Percentiles rank a stretch among this genome's conserved stretches.
These are phyloP conservation scores for Eolophus roseicapilla DNA, from an alignment of 2,113 vertebrate species.

Conservation along the genomic window DNA sequence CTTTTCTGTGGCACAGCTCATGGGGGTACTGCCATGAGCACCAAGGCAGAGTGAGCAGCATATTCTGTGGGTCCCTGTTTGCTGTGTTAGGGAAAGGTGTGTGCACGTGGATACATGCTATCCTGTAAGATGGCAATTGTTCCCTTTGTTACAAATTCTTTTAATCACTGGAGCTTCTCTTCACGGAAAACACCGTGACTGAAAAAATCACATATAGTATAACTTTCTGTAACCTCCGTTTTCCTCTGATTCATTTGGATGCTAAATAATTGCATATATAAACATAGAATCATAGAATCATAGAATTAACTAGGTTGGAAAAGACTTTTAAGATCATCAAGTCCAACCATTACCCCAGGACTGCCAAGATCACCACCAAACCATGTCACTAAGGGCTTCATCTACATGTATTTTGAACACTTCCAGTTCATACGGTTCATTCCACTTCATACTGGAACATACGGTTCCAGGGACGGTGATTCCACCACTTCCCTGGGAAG, in stretches of 20 bases:
- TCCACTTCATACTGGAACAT: no score
- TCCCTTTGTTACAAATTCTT: neutral
- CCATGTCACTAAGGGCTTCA: no score
- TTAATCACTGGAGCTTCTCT: neutral
- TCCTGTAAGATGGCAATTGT: neutral
- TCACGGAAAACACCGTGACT: neutral
- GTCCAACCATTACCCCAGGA: no score
- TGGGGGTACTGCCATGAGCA: no score
- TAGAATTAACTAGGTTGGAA: no score
- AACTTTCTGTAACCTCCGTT: neutral
- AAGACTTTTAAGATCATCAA: no score
- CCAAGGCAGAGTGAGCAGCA: neutral
- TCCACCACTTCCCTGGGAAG: no score
- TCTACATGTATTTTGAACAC: no score
- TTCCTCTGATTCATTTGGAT: neutral
- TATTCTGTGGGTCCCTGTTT: neutral
- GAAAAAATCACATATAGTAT: neutral
- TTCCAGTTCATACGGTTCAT: no score
- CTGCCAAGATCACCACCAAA: no score
- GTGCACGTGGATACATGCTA: no score
- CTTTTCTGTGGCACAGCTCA: neutral
- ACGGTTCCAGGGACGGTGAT: no score
- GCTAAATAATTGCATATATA: neutral
- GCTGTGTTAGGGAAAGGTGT: accelerated
- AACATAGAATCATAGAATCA: neutral